A percentile compares a stretch with the other conserved stretches of the same genome.
These are phyloP conservation scores for Philopotamus ludificatus DNA, from an alignment of 1,140 invertebrate species.

Conservation along the genomic window DNA sequence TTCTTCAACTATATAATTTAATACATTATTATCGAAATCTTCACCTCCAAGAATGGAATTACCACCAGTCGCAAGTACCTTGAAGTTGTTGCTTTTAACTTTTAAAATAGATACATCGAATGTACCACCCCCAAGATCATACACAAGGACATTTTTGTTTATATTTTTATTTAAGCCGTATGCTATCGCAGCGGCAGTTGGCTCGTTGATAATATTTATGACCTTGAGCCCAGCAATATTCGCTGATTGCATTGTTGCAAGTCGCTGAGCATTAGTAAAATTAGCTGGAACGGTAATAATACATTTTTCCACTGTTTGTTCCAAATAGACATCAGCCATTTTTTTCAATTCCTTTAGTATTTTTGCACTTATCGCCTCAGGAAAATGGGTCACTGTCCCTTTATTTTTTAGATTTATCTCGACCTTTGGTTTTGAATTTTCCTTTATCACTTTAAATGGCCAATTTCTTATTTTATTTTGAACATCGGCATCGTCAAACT, in stretches of 20 bases:
- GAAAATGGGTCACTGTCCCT: conserved; percentile 62
- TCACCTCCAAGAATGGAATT: conserved; percentile 53
- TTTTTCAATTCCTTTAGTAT: conserved; percentile 63
- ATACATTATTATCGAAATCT: conserved; percentile 56
- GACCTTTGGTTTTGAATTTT: conserved; percentile 63
- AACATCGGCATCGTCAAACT: conserved; percentile 69
- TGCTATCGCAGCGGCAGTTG: conserved; percentile 71
- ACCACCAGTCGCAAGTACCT: conserved; percentile 65
- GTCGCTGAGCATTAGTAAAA: conserved; percentile 58
- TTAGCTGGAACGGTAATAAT: conserved; percentile 60
- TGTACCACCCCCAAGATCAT: conserved; percentile 57
- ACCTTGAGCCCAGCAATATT: conserved; percentile 68
- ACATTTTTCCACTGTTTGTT: conserved; percentile 63
- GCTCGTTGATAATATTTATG: conserved; percentile 71
- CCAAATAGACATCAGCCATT: conserved; percentile 59
- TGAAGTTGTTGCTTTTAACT: conserved; percentile 61
- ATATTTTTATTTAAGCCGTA: conserved; percentile 77
- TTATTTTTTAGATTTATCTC: conserved; percentile 69
- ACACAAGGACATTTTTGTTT: conserved; percentile 64
- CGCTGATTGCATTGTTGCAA: conserved; percentile 63
- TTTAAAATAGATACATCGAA: conserved; percentile 72
- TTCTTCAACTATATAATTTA: conserved; percentile 56
- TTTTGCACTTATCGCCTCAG: conserved; percentile 73
- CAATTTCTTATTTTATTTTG: conserved; percentile 74
- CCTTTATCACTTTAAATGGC: conserved; percentile 70